Base-by-base conservation (phyloP, 2,797 vertebrate genomes). In the Hydrocynus forskahlii region DNA sequence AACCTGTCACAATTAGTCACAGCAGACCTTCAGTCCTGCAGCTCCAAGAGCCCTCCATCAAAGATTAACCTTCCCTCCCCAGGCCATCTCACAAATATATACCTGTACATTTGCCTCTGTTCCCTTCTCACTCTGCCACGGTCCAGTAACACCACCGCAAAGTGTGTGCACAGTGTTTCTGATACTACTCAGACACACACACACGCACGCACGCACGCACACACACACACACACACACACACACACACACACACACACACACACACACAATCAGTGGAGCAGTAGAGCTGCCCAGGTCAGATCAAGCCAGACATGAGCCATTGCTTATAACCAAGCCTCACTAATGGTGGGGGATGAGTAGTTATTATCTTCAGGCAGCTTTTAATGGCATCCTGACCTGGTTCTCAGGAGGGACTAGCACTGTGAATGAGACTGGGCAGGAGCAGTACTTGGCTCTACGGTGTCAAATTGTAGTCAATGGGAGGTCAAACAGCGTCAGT, bases 1-100 rank as follows among this genome's bases (percentile, higher is more conserved):
- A 43, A 79, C 38, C 78, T 78, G 74, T 72, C 81, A 69, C 50
- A 74, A 75, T 60, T 76, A 68, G 68, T 52, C 72, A 76, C 16
- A 52, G 60, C 10, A 23, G 43, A 25, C 14, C 35, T 57, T 73
- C 64, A 40, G 35, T 60, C 59, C 57, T 72, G 63, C 77, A 75
- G 68, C 50, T 8, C 23, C 64, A 38, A 81, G 25, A 48, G 38
- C 38, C 9, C 43, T 17, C 45, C 70, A 70, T 72, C 64, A 35
- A 81, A 78, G 57, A 29, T 16, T 10, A 38, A 40, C 16, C 71
- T 72, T 50, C 45, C 29, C 3, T 29, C 35, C 50, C 67, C 19
- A 62, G 43, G 54, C 69, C 66, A 72, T 29, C 29, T 52, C 76
- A 48, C 43, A 14, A 45, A 40, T 45, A 40, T n/a, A 10, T 43